Evolutionary conservation across 1,140 invertebrate genomes (phyloP).

Genomic region (Palaemon carinicauda): DNA sequence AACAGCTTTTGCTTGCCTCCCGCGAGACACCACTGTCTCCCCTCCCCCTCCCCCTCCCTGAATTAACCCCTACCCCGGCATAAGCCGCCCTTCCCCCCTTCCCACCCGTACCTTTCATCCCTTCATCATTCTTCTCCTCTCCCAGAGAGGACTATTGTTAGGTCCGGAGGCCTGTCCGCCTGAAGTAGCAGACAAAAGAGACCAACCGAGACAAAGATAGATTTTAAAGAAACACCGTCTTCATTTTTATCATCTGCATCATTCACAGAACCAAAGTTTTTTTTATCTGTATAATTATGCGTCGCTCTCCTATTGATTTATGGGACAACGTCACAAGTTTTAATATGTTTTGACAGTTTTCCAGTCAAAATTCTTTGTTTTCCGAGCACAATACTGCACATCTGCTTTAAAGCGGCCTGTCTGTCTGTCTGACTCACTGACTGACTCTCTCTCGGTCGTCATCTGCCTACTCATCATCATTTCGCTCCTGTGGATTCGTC

Average conservation of each 20-base stretch:
- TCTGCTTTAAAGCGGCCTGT: neutral
- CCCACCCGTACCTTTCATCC: neutral
- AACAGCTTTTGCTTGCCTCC: neutral
- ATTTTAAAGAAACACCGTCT: no score
- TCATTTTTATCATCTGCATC: neutral
- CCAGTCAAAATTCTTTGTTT: neutral
- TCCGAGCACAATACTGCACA: neutral
- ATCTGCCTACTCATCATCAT: neutral
- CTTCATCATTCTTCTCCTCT: neutral
- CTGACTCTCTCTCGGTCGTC: neutral
- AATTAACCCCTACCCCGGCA: neutral
- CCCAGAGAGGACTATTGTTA: no score
- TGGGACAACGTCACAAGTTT: no score
- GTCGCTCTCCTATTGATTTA: no score
- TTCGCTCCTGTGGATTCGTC: neutral
- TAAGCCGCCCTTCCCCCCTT: neutral
- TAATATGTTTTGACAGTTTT: neutral
- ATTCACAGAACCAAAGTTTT: neutral
- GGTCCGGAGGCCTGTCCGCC: no score
- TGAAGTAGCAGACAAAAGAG: no score
- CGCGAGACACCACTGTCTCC: neutral
- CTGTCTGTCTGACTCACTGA: neutral
- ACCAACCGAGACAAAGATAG: no score
- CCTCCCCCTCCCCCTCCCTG: neutral
- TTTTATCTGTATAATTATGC: neutral